Evolutionary conservation across 2,113 vertebrate species (phyloP), one percentile per base, ranked within the genome.

Genomic region (Epinephelus fuscoguttatus): DNA sequence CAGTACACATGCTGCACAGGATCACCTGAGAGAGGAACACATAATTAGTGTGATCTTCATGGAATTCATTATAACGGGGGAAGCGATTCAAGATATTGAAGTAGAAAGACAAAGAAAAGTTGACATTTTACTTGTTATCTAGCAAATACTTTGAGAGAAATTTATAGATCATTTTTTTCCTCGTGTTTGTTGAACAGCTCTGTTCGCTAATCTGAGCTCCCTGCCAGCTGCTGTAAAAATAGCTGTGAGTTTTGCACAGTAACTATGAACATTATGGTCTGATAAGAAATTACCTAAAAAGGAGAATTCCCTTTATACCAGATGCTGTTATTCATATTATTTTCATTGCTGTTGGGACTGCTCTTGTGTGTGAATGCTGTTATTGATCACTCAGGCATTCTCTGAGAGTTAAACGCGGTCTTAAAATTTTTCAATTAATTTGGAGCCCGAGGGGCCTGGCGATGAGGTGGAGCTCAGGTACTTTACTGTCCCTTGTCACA

Each of bases 401-500:
- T 60, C 69, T 10, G 17, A 72, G 72, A 83, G 52, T 79, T 69
- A 66, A 88, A 67, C 68, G 33, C 14, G 40, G 64, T 73, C 85
- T 78, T 87, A 78, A 84, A 87, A 84, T 37, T 64, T 80, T 91
- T 87, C 75, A 85, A 88, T 90, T 89, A 87, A 87, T 89, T 82
- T 64, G 10, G 40, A 68, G 82, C 90, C 87, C 6, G 50, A 33
- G 75, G 42, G 90, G 82, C 63, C 52, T 49, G 66, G 57, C 25
- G 17, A 9, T 30, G 68, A 84, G 87, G 82, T 78, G 84, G 75
- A 74, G 90, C 88, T 83, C 91, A 82, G 82, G 79, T 89, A 72
- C 86, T 94, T 92, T 87, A 91, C 77, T 88, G 90, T 79, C 75
- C 80, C 61, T 68, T 88, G 89, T 91, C 83, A 78, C 70, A 89